Evolutionary conservation across 2,888 invertebrate species (phyloP), one percentile per base, ranked within the genome.

Genomic region (Parasteatoda lunata): DNA sequence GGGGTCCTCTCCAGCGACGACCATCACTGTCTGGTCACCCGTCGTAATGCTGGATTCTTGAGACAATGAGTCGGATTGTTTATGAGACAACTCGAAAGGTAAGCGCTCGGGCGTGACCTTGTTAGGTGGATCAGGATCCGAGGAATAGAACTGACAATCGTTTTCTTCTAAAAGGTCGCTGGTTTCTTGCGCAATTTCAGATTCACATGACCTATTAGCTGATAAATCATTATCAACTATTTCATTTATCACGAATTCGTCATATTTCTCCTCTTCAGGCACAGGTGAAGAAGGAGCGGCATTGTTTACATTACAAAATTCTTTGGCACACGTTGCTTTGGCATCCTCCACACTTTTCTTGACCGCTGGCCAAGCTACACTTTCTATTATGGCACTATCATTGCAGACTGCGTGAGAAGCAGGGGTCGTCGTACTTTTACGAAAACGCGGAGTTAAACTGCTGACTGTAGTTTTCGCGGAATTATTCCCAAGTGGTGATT

Each of bases 91-190:
- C 59, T 30, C 59, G 13, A 65, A 77, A 77, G 81, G 81, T 77
- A 86, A 86, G 77, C 81, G 86, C 59, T 86, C 86, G 81, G 72
- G 70, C n/a, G 80, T 85, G 78, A 85, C 85, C 85, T 80, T 76
- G 71, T 30, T 52, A 8, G 72, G 72, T 47, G 68, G 59, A n/a
- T 59, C 69, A 6, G 70, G 47, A 48, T 49, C 47, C 49, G n/a
- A 47, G 7, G 59, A 59, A 13, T 59, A 9, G 59, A 59, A n/a
- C 59, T 59, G 59, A 49, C 68, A 69, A 78, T 45, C 59, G 70
- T 52, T 13, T n/a, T 47, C 64, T 13, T n/a, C 76, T 47, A 52
- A 51, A 52, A 54, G 48, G 30, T 64, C 51, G 45, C 8, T 65
- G 59, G 59, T 59, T 54, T 49, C 77, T 76, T 70, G 75, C 70